Conservation (phyloP, 2,797 vertebrate genomes). For the Muscicapa striata region DNA sequence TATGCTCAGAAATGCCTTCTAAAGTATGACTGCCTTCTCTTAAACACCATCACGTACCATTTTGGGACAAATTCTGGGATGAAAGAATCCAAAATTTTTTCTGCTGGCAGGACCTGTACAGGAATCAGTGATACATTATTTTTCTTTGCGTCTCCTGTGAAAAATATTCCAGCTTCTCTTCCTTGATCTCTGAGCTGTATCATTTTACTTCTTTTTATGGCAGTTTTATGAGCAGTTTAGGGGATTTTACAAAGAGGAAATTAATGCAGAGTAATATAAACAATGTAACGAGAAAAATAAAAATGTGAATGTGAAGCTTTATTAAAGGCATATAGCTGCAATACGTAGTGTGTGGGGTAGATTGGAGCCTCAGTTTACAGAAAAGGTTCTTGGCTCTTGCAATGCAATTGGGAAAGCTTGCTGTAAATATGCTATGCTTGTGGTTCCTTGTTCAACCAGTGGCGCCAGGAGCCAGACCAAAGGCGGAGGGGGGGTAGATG, state of each 20-base stretch:
- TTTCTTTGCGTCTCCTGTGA: not conserved
- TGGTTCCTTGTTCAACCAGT: constrained; percentile 72
- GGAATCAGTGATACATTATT: not conserved
- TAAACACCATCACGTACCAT: not conserved
- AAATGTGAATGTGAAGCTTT: not conserved
- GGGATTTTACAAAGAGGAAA: constrained; percentile 28
- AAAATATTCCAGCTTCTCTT: constrained; percentile 10
- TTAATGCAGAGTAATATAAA: not conserved
- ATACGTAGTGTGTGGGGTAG: not conserved
- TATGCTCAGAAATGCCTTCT: not conserved
- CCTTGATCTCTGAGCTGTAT: constrained; percentile 19
- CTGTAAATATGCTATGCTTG: constrained; percentile 66
- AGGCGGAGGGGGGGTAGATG: not conserved
- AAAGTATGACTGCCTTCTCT: not conserved
- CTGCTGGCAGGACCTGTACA: not conserved
- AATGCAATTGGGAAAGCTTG: constrained; percentile 46
- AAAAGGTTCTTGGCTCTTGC: constrained; percentile 30
- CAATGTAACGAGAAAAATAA: not conserved
- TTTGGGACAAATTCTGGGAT: not conserved
- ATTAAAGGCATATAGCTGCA: not conserved
- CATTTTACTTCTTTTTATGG: constrained; percentile 29
- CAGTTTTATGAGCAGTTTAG: constrained; percentile 8
- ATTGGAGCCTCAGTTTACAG: constrained; percentile 1
- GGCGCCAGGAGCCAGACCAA: constrained; percentile 50
- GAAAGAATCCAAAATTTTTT: not conserved